phyloP scores from a whole-genome alignment of 2,113 vertebrate species.

The Polypterus bichir region DNA sequence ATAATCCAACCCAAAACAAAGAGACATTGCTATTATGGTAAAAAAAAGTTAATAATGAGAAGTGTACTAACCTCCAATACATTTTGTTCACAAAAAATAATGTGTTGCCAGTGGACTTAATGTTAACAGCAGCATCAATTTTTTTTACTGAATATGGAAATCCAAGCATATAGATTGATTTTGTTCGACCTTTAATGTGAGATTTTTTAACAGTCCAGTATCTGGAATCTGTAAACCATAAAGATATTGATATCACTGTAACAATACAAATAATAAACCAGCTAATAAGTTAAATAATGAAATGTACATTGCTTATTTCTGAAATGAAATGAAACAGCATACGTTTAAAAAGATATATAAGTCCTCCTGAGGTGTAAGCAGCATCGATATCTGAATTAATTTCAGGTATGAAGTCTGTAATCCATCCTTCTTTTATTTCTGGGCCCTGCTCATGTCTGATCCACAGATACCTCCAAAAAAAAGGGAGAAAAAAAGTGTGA shows the following conservation, averaged over 20 bases:
- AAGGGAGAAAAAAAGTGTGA: not conserved
- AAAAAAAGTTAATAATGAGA: too few relatives aligned
- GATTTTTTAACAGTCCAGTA: slow-evolving; percentile 52
- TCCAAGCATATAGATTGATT: slow-evolving; percentile 42
- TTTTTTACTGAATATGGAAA: slow-evolving; percentile 43
- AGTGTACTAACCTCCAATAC: slow-evolving; percentile 47
- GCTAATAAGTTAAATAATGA: too few relatives aligned
- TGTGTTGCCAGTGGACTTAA: slow-evolving; percentile 40
- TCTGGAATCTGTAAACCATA: slow-evolving; percentile 29
- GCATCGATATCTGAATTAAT: slow-evolving; percentile 47
- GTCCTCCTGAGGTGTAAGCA: slow-evolving; percentile 47
- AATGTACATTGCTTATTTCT: too few relatives aligned
- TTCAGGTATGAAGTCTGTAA: slow-evolving; percentile 51
- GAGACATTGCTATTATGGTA: too few relatives aligned
- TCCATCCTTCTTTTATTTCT: slow-evolving; percentile 48
- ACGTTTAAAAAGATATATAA: slow-evolving; percentile 52
- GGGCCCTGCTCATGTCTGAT: slow-evolving; percentile 44
- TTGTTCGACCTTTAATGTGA: slow-evolving; percentile 32
- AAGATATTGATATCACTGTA: too few relatives aligned
- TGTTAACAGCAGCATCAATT: slow-evolving; percentile 47
- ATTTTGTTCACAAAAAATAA: slow-evolving; percentile 49
- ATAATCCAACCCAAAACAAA: too few relatives aligned
- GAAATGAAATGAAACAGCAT: slow-evolving; percentile 2
- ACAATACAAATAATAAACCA: too few relatives aligned
- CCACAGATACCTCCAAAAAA: slow-evolving; percentile 45